A percentile compares a stretch with the other conserved stretches of the same genome.
phyloP scores from a whole-genome alignment of 1,140 invertebrate genomes.

The Zaprionus ghesquierei region DNA sequence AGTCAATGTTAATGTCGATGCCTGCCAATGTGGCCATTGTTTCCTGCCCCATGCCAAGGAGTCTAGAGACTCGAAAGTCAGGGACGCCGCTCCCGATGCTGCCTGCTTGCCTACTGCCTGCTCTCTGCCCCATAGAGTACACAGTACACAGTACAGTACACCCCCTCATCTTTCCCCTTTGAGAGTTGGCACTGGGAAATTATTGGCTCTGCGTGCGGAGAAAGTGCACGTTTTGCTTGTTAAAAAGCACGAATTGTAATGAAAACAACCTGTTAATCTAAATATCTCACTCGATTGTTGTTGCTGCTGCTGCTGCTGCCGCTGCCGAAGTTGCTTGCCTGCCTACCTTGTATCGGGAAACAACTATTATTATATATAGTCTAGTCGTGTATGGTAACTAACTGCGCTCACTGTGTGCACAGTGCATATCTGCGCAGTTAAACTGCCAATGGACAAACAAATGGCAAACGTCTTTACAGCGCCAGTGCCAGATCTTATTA shows the following conservation, averaged over 20 bases:
- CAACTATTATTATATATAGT: constrained; percentile 80
- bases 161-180: not conserved
- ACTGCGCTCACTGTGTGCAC: constrained; percentile 37
- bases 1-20: constrained; percentile 82
- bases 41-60: constrained; percentile 58
- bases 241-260: constrained; percentile 81
- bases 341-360: constrained; percentile 15
- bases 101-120: not conserved
- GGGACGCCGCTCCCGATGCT: not conserved
- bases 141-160: no score
- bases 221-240: constrained; percentile 83
- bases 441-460: constrained; percentile 59
- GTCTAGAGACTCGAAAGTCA: constrained; percentile 21
- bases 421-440: constrained; percentile 40
- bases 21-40: constrained; percentile 68
- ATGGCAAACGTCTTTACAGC: constrained; percentile 45
- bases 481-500: constrained; percentile 79
- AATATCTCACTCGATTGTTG: constrained; percentile 82
- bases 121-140: no score
- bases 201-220: constrained; percentile 82
- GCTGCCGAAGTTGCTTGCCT: not conserved
- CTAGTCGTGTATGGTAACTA: constrained; percentile 74
- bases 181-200: constrained; percentile 50
- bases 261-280: constrained; percentile 83
- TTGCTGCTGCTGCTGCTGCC: constrained; percentile 43